Evolutionary conservation across 2,113 vertebrate genomes (phyloP), one percentile per base, ranked within the genome.

Genomic region (Camelus bactrianus): DNA sequence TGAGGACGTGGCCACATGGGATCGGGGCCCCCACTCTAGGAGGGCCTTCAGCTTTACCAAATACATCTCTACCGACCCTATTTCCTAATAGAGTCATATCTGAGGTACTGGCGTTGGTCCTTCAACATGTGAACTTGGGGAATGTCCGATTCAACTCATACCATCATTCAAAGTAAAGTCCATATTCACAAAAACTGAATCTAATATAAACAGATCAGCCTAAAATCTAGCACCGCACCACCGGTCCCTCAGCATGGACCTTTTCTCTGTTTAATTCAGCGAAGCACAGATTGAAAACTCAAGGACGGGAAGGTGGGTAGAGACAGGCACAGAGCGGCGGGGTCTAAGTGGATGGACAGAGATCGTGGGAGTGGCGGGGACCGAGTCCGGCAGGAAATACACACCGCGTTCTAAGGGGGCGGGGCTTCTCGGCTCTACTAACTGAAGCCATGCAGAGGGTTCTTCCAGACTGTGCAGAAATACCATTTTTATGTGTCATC

Each of bases 361-460:
- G 52, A 14, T 6, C 42, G 20, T 50, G 8, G 60, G 76, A 80
- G 32, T 0, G 12, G 0, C 17, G 4, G 50, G 8, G 20, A 48
- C 0, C 0, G 0, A 1, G 38, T 35, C 12, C 48, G 32, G 30
- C 24, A 35, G 0, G 72, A 30, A 60, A 6, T 5, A 14, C 14
- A 5, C 11, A 10, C n/a, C 24, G 10, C 42, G 0, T 16, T n/a
- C 22, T 22, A 46, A 35, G 12, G 22, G 14, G 12, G 46, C 35
- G 19, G 16, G 13, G 8, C 35, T 8, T 15, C n/a, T 10, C 42
- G 64, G 32, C 15, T 22, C n/a, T 46, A 54, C 12, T 26, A 60
- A n/a, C 0, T 14, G 42, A 69, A 17, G 2, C 4, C 50, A 50
- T 83, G 38, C 67, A 76, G 52, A 48, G 7, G 42, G 30, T 8